Base-by-base conservation (phyloP, 1,140 invertebrate species). In the Paracyclopina nana region DNA sequence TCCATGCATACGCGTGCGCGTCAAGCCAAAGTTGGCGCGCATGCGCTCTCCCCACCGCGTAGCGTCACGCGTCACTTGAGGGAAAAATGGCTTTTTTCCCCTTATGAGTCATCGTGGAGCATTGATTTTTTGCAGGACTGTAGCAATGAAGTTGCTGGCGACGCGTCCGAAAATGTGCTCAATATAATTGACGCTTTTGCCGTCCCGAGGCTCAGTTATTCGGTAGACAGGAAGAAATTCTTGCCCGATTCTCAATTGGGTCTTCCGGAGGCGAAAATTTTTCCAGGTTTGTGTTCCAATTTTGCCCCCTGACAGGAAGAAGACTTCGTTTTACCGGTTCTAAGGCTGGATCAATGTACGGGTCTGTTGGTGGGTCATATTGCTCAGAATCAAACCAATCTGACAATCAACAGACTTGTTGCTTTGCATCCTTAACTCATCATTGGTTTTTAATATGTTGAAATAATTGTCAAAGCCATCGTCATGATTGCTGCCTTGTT, bases 361-460 rank as follows among this genome's bases (percentile, higher is more conserved):
- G 45, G 45, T 48, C 45, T 48, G 45, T 20, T 48, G 20, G 27
- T 26, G 27, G 25, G 22, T 48, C 20, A 28, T 16, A 26, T 48
- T 22, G 20, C 24, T 45, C 14, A 14, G n/a, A 18, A 14, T 45
- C 43, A 22, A 18, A 28, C 16, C 27, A 45, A 45, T 45, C 45
- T 48, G 45, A 48, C 45, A 48, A 48, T 48, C 45, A 48, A 29
- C 45, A 48, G 45, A 48, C 45, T 48, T 48, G 25, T 48, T 48
- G 45, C 45, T 48, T 29, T 16, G 45, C 12, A n/a, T 14, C 24
- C 42, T 18, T 25, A 12, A 14, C 16, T 44, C 24, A 20, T 44
- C 24, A 24, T 9, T 30, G n/a, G 8, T 30, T 30, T 9, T 30
- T 30, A 9, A 9, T 30, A n/a, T 30, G 29, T 30, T 8, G 8